A percentile compares a stretch with the other conserved stretches of the same genome.
These are phyloP conservation scores for Agriopis marginaria DNA, from an alignment of 2,888 invertebrate genomes.

Conservation along the genomic window DNA sequence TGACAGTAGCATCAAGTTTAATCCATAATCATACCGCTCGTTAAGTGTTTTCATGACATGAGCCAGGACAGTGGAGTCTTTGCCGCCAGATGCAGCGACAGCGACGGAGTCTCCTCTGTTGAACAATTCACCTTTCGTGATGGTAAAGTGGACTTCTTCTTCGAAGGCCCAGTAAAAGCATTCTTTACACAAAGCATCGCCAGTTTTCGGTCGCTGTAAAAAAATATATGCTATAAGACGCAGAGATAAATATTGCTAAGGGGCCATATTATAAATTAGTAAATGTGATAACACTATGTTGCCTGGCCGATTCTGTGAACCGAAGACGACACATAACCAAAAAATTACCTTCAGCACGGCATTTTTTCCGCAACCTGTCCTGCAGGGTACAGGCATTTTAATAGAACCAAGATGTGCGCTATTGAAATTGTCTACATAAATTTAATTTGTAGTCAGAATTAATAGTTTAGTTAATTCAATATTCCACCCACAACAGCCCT, in stretches of 20 bases:
- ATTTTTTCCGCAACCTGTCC: constrained; percentile 90
- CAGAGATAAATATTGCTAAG: neutral
- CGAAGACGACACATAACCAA: constrained; percentile 35
- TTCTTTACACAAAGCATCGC: constrained; percentile 96
- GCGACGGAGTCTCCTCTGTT: constrained; percentile 94
- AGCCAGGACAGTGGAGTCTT: constrained; percentile 99
- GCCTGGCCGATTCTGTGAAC: neutral
- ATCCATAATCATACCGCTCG: constrained; percentile 94
- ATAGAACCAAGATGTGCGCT: neutral
- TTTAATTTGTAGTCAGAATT: no score
- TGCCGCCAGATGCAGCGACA: constrained; percentile 97
- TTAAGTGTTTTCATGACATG: constrained; percentile 97
- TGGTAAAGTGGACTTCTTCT: constrained; percentile 97
- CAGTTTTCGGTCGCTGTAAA: constrained; percentile 94
- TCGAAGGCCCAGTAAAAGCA: constrained; percentile 98
- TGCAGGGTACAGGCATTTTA: constrained; percentile 89
- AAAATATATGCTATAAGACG: neutral
- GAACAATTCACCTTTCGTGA: constrained; percentile 93
- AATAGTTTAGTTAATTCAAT: no score
- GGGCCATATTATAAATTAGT: neutral
- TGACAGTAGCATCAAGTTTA: constrained; percentile 95
- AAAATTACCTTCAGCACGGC: constrained; percentile 90
- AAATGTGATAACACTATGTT: no score
- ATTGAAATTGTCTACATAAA: no score
- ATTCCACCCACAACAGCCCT: no score